Percentiles rank a stretch among this genome's conserved stretches.
phyloP scores from a whole-genome alignment of 2,888 invertebrate species.

The Diarsia mendica region DNA sequence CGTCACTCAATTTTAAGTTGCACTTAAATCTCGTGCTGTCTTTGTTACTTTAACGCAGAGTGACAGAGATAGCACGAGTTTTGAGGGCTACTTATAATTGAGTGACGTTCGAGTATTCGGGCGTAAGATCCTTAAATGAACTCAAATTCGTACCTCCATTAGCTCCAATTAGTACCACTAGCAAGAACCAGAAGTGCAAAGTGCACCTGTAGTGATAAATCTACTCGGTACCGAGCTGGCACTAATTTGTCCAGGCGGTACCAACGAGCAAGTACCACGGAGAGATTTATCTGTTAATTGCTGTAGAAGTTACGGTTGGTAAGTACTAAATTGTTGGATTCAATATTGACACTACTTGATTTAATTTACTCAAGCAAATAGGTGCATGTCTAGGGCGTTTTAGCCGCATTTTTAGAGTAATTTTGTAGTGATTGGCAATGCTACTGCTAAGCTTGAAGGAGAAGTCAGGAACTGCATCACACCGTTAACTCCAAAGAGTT shows the following conservation, averaged over 20 bases:
- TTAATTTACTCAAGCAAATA: no score
- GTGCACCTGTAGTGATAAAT: conserved; percentile 52
- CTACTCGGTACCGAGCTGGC: conserved; percentile 31
- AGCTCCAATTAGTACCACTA: conserved; percentile 35
- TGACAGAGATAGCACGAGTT: no score
- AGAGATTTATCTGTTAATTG: conserved; percentile 35
- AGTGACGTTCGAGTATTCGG: no score
- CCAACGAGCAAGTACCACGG: background rate
- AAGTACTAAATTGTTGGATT: background rate
- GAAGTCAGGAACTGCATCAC: background rate
- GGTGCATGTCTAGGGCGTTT: background rate
- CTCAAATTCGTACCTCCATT: conserved; percentile 28
- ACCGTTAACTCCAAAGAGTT: no score
- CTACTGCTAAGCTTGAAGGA: background rate
- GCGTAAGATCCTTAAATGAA: background rate
- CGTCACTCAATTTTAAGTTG: no score
- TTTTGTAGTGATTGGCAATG: background rate
- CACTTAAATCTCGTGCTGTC: no score
- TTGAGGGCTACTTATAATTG: no score
- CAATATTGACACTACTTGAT: background rate
- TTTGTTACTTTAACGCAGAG: no score
- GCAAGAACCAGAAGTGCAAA: conserved; percentile 30
- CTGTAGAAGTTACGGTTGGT: background rate
- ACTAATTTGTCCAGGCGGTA: conserved; percentile 40
- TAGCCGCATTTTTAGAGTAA: background rate